Evolutionary conservation across 2,888 invertebrate genomes (phyloP).

Genomic region (Parthenolecanium corni): DNA sequence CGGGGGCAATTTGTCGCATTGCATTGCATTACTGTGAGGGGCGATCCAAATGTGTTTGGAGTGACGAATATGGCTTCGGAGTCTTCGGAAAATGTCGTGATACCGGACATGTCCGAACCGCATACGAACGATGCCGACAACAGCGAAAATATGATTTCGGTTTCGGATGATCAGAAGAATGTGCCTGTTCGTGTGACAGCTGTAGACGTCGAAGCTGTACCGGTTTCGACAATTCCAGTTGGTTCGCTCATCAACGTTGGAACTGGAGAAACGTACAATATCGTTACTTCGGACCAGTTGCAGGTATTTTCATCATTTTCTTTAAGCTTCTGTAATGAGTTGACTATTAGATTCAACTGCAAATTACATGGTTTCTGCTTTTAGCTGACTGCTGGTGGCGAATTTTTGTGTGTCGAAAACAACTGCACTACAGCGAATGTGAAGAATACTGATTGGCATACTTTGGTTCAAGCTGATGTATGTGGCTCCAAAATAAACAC

Average conservation of each 20-base stretch:
- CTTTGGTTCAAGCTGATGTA: conserved; percentile 30
- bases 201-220: conserved; percentile 35
- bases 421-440: conserved; percentile 42
- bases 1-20: too few relatives aligned
- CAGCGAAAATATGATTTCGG: conserved; percentile 33
- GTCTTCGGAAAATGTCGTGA: conserved; percentile 42
- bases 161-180: conserved; percentile 28
- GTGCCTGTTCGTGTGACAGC: conserved; percentile 30
- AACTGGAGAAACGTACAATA: conserved; percentile 68
- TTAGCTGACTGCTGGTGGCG: conserved; percentile 35
- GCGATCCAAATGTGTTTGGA: conserved; percentile 30
- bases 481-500: background rate
- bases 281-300: conserved; percentile 71
- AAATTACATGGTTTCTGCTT: background rate
- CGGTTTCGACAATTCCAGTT: conserved; percentile 48
- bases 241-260: conserved; percentile 58
- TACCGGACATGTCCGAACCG: conserved; percentile 45
- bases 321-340: background rate
- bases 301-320: conserved; percentile 41
- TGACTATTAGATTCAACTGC: background rate
- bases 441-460: conserved; percentile 30
- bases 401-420: conserved; percentile 73
- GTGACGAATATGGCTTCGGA: conserved; percentile 14
- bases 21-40: too few relatives aligned
- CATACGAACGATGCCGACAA: conserved; percentile 43